phyloP scores from a whole-genome alignment of 2,113 vertebrate species.

The Phyllopteryx taeniolatus region DNA sequence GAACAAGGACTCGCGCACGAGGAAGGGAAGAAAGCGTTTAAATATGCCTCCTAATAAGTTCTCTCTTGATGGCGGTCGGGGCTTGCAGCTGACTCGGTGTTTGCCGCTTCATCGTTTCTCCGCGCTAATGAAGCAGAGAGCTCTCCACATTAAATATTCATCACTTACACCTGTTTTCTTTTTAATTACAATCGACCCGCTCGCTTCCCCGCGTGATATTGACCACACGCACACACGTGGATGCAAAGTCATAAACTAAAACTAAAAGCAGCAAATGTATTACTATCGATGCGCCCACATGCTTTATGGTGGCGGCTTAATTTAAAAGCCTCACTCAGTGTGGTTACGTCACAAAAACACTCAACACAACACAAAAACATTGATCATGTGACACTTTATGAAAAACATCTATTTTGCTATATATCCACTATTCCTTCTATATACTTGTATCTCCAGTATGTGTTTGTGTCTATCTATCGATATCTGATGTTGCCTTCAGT shows the following conservation, averaged over 20 bases:
- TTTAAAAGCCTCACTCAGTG: neutral
- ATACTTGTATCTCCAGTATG: too few species aligned
- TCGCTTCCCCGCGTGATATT: constrained; percentile 23
- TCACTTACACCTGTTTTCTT: constrained; percentile 54
- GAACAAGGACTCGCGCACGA: neutral
- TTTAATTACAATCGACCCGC: constrained; percentile 60
- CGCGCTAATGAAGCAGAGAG: constrained; percentile 21
- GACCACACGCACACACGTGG: constrained; percentile 16
- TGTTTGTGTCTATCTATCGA: too few species aligned
- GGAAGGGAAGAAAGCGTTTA: neutral
- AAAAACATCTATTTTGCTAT: neutral
- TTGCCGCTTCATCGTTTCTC: constrained; percentile 14
- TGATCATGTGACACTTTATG: neutral
- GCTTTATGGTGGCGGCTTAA: neutral
- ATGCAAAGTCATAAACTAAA: constrained; percentile 30
- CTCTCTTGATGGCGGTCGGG: too few species aligned
- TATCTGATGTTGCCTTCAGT: too few species aligned
- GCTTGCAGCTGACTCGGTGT: neutral
- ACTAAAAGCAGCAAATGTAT: constrained; percentile 47
- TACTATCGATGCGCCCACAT: constrained; percentile 22
- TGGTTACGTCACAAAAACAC: neutral
- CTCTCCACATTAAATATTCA: constrained; percentile 57
- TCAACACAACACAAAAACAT: too few species aligned
- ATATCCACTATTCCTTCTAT: too few species aligned
- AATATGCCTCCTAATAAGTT: neutral